Base-by-base conservation (phyloP, 2,888 invertebrate species). In the Nezara viridula region DNA sequence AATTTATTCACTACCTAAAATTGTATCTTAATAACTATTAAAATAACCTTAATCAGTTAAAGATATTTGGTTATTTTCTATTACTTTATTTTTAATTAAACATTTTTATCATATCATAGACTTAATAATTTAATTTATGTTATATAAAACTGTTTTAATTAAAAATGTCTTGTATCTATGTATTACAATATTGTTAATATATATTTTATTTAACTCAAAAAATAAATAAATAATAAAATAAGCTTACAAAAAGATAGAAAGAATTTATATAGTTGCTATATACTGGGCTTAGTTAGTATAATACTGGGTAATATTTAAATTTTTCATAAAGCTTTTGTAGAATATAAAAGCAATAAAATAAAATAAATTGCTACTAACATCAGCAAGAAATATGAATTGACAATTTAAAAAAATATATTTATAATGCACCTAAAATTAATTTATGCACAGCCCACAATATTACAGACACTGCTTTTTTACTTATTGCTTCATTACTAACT, bases 401-500 rank as follows among this genome's bases (percentile, higher is more conserved):
- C 16, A 14, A 27, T 16, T 73, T 27, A 55, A 27, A 3, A 27
- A 10, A 55, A 27, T 1, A 73, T 37, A 73, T 37, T 73, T n/a
- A n/a, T n/a, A n/a, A n/a, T 19, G 37, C 90, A 44, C 44, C 44
- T n/a, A n/a, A 44, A 81, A 37, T 77, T 24, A 12, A 81, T 44
- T 81, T 5, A 81, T 24, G 77, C 81, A 44, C 81, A 27, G 60
- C 37, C 10, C 9, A 81, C 24, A 44, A n/a, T 81, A 37, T 73
- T 9, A 73, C 4, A 73, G 37, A 44, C 81, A 47, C 81, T 44
- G 81, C 81, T 81, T 81, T n/a, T 14, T 44, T 44, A 40, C 44
- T 81, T 24, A 44, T 81, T 6, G 81, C 81, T 81, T 81, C 44
- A 44, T 47, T n/a, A 81, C 44, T 81, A 81, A 81, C 44, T 81